Evolutionary conservation across 92 coral and sea anemone species (phyloP).

Genomic region (Porites cylindrica): DNA sequence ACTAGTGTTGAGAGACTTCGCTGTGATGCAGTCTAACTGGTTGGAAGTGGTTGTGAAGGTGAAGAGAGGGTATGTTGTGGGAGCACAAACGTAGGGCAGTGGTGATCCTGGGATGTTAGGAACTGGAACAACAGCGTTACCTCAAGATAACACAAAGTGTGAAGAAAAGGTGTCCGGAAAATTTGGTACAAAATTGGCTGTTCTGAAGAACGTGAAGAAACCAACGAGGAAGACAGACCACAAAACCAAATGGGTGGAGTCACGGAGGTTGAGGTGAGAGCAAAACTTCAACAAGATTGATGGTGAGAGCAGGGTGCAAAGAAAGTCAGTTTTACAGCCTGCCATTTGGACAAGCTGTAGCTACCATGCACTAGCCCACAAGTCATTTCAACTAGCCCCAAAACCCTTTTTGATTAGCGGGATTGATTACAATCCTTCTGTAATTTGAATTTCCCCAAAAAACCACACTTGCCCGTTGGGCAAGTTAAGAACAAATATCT

Average conservation of each 20-base stretch:
- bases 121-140: constrained; percentile 2
- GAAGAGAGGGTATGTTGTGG: background rate
- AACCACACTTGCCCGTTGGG: no score
- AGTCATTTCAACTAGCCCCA: no score
- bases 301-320: no score
- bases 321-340: no score
- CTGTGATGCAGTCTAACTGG: background rate
- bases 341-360: no score
- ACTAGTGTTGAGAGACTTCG: background rate
- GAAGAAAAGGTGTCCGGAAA: constrained; percentile 5
- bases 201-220: constrained; percentile 44
- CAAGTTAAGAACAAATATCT: no score
- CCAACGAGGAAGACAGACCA: constrained; percentile 26
- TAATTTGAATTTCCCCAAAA: no score
- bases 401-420: no score
- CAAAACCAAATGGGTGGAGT: constrained; percentile 22
- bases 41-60: background rate
- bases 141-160: constrained; percentile 5
- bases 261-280: background rate
- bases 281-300: no score
- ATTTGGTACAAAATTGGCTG: constrained; percentile 14
- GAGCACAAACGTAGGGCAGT: constrained; percentile 1
- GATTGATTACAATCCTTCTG: no score
- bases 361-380: no score
- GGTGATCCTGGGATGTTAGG: background rate